Evolutionary conservation across 1,140 invertebrate genomes (phyloP), one percentile per base, ranked within the genome.

Genomic region (Drosophila burlai): DNA sequence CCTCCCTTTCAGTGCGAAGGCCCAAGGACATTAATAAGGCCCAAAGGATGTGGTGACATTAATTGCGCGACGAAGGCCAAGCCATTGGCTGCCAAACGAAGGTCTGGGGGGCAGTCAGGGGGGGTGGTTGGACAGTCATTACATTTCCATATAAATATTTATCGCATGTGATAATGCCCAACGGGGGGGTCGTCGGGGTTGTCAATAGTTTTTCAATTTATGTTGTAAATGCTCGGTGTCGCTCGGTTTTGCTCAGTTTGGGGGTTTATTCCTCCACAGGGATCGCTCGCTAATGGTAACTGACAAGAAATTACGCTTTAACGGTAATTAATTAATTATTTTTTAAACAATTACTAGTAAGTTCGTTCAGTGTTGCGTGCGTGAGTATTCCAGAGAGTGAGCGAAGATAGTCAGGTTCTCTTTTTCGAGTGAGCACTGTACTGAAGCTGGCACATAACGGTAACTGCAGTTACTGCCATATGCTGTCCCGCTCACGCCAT

Each of bases 131-230:
- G 36, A 38, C 60, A 66, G 80, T 84, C 84, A 89, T 90, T 87
- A 87, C 84, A 87, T 87, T 87, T 87, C 84, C 84, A 87, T 87
- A 87, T 87, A 87, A 87, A 87, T 87, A 87, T 87, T 87, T 90
- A 89, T 89, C 81, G 85, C 85, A 69, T 89, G 84, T 81, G 84
- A 89, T 90, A 89, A 89, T 89, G 74, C 84, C 68, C 58, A 69
- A 18, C 54, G 13, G 29, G 26, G 46, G 26, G 46, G 42, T 21
- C 16, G 26, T 34, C 13, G 52, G 18, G 43, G 18, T 58, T 74
- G 77, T 65, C 84, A 84, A 89, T 89, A 89, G 84, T 89, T 89
- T 89, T 89, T 89, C 84, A 89, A 89, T 89, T 89, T 84, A 76
- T 81, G 83, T 80, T 72, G 78, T 79, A 72, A 67, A 83, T 58